Evolutionary conservation across 2,113 vertebrate genomes (phyloP), one percentile per base, ranked within the genome.

Genomic region (Symphodus melops): DNA sequence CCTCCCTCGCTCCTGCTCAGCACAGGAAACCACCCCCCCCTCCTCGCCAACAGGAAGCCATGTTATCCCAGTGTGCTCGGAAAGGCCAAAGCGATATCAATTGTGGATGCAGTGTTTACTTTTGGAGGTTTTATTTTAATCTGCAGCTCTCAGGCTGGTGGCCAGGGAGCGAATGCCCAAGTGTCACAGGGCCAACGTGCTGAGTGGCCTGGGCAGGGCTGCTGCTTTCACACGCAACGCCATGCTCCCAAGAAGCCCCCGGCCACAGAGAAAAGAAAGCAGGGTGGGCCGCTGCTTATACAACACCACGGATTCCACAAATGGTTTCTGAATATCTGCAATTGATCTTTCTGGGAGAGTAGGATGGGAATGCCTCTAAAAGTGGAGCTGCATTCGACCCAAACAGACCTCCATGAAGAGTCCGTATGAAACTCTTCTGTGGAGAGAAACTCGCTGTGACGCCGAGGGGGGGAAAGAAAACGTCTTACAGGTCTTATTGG

Each of bases 61-160:
- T 52, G 61, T 83, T 86, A 92, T 93, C 86, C 90, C 92, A 91
- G 77, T 82, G 80, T 87, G 86, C 90, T 84, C 54, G n/a, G 80
- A 81, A 41, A 92, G 67, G 87, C 91, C 67, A 91, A 92, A 81
- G 77, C 74, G 67, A 91, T 93, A 93, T 90, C 88, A 91, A 88
- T 91, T 91, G 79, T 76, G 90, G 91, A 93, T 92, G 81, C 81
- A 66, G 53, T 95, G 92, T 96, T 96, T 94, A 91, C 92, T 86
- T 94, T 95, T 81, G 71, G 72, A 65, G 73, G 85, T 91, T 89
- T 78, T 91, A 75, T 90, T 91, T 92, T 93, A 86, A 93, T 94
- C 91, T 92, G 60, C 8, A 46, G 81, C 6, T 82, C 68, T 58
- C 48, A 87, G 81, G 88, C 79, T 42, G 83, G 81, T 84, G 89